A percentile compares a stretch with the other conserved stretches of the same genome.
Conservation (phyloP, 2,888 invertebrate genomes). For the Halocaridina rubra region DNA sequence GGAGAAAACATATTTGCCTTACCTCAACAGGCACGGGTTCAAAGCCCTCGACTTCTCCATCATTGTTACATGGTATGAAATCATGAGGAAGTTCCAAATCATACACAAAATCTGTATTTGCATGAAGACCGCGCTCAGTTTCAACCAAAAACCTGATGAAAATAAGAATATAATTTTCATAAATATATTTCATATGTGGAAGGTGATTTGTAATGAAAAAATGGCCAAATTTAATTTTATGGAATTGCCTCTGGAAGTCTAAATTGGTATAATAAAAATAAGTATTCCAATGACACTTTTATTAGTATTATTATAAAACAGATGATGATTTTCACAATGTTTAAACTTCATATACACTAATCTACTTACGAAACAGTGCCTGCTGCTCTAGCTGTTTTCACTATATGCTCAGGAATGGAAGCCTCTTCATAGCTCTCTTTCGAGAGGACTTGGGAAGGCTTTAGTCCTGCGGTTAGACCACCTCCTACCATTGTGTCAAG, state of each 20-base stretch:
- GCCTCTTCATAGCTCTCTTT: constrained; percentile 97
- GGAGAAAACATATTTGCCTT: background rate
- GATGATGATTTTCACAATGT: no score
- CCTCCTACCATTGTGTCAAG: constrained; percentile 83
- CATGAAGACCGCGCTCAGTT: constrained; percentile 91
- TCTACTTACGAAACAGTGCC: constrained; percentile 82
- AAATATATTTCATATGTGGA: no score
- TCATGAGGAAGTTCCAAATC: constrained; percentile 91
- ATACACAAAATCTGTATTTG: constrained; percentile 93
- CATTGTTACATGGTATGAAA: constrained; percentile 91
- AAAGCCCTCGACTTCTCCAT: constrained; percentile 94
- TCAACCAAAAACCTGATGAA: constrained; percentile 68
- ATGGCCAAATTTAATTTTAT: no score
- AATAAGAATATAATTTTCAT: no score
- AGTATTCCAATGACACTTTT: no score
- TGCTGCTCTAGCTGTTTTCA: constrained; percentile 80
- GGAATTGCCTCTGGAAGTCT: no score
- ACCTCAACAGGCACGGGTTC: constrained; percentile 80
- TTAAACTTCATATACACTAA: background rate
- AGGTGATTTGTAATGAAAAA: no score
- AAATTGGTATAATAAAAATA: no score
- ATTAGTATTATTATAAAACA: no score
- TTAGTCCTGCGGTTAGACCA: constrained; percentile 57
- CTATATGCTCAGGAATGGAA: constrained; percentile 83
- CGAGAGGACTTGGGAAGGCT: constrained; percentile 78